phyloP scores from a whole-genome alignment of 2,888 invertebrate species.

The Dendrolimus houi region DNA sequence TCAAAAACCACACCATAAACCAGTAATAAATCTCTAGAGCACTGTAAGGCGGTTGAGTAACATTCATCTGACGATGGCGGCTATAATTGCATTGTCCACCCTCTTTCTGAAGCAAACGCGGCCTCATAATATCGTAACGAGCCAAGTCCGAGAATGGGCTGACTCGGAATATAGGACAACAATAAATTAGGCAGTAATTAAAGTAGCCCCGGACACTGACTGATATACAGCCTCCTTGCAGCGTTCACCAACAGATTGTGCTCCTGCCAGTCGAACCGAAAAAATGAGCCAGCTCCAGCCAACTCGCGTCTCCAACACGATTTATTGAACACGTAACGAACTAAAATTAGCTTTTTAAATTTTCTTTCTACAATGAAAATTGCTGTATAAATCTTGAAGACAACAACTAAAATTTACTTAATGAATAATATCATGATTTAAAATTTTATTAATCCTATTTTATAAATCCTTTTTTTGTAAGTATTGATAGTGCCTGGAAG shows the following conservation, averaged over 20 bases:
- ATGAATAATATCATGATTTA: background rate
- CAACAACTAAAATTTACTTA: background rate
- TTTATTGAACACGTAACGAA: conserved; percentile 20
- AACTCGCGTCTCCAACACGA: conserved; percentile 24
- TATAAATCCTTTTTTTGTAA: no score
- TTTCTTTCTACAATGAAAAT: conserved; percentile 5
- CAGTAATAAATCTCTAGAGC: background rate
- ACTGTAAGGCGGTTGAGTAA: background rate
- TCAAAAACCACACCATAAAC: background rate
- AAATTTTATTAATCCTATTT: no score
- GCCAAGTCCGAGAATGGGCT: conserved; percentile 5
- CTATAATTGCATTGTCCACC: background rate
- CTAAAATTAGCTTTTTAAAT: conserved; percentile 25
- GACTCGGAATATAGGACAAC: conserved; percentile 28
- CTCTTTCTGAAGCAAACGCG: background rate
- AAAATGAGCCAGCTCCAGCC: conserved; percentile 38
- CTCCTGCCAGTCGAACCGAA: conserved; percentile 33
- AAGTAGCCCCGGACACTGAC: conserved; percentile 62
- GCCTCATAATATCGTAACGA: background rate
- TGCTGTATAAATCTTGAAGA: background rate
- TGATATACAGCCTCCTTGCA: conserved; percentile 63
- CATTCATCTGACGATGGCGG: background rate
- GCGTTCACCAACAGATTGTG: conserved; percentile 36
- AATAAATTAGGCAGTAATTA: conserved; percentile 64
- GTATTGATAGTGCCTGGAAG: no score